These are phyloP conservation scores for Marisa cornuarietis DNA, from an alignment of 1,140 invertebrate species.

Conservation along the genomic window DNA sequence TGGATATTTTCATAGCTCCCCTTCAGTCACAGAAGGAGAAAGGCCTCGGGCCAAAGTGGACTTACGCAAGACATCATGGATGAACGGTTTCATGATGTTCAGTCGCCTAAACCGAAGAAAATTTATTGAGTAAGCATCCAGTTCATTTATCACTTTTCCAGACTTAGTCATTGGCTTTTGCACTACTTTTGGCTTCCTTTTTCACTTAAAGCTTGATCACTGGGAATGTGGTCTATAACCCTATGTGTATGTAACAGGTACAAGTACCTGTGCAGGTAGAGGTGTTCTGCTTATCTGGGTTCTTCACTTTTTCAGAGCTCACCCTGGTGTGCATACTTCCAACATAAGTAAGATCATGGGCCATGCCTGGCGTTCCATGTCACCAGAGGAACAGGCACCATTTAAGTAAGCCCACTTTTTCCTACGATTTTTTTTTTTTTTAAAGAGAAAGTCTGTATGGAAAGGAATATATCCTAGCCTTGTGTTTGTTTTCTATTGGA, in stretches of 20 bases:
- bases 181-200: too few species aligned
- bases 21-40: background rate
- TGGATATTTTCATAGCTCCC: too few species aligned
- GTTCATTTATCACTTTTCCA: background rate
- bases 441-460: background rate
- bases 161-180: background rate
- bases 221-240: background rate
- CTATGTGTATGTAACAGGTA: background rate
- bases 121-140: conserved; percentile 51
- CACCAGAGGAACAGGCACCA: conserved; percentile 49
- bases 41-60: conserved; percentile 41
- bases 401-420: conserved; percentile 49
- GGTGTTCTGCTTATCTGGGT: background rate
- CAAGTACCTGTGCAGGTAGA: background rate
- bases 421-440: background rate
- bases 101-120: conserved; percentile 55
- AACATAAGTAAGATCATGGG: conserved; percentile 62
- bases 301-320: conserved; percentile 36
- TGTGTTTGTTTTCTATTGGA: background rate
- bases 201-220: too few species aligned
- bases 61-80: conserved; percentile 59
- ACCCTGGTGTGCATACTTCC: conserved; percentile 57
- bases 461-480: background rate
- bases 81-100: conserved; percentile 66
- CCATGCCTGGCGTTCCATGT: conserved; percentile 57